Evolutionary conservation across 2,797 vertebrate genomes (phyloP).

Genomic region (Champsocephalus esox): DNA sequence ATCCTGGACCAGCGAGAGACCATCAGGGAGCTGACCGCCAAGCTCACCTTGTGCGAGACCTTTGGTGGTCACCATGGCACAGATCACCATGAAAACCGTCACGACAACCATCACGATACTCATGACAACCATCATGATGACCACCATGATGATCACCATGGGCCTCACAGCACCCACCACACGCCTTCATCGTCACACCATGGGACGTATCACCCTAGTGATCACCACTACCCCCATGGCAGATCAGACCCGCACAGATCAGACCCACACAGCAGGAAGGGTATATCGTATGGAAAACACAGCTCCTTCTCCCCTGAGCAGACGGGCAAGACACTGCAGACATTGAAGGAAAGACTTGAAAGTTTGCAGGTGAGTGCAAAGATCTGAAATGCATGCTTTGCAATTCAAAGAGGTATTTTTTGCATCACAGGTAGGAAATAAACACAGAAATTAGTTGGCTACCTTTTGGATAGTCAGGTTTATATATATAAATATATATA

Average conservation of each 20-base stretch:
- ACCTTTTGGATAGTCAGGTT: too few relatives aligned
- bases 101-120: conserved; percentile 45
- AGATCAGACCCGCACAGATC: conserved; percentile 56
- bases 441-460: too few relatives aligned
- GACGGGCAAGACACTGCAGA: conserved; percentile 85
- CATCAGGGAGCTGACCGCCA: conserved; percentile 88
- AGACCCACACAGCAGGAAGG: conserved; percentile 78
- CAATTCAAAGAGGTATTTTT: too few relatives aligned
- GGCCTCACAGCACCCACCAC: conserved; percentile 48
- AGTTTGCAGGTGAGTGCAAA: conserved; percentile 83
- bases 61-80: conserved; percentile 75
- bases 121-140: conserved; percentile 44
- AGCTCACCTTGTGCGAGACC: conserved; percentile 87
- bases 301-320: conserved; percentile 81
- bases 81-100: conserved; percentile 61
- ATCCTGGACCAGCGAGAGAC: conserved; percentile 89
- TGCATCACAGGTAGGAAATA: too few relatives aligned
- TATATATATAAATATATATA: too few relatives aligned
- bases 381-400: too few relatives aligned
- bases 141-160: conserved; percentile 55
- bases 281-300: conserved; percentile 68
- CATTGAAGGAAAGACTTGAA: conserved; percentile 87
- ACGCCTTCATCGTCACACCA: conserved; percentile 49
- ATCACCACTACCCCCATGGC: conserved; percentile 70
- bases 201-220: conserved; percentile 61